Evolutionary conservation across 2,113 vertebrate species (phyloP).

Genomic region (Spizaetus ornatus): DNA sequence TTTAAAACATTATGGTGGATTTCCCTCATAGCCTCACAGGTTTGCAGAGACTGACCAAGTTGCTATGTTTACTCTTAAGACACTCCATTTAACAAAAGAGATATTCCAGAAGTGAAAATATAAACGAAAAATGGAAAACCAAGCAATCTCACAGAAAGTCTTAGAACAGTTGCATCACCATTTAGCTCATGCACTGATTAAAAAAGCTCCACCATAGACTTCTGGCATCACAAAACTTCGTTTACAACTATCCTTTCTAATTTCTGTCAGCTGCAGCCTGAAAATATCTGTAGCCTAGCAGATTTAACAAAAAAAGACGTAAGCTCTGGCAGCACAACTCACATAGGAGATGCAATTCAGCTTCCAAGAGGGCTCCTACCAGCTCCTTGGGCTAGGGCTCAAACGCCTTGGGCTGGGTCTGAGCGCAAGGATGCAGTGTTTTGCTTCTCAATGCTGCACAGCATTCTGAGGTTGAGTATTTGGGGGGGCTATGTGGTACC

Average conservation of each 20-base stretch:
- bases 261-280: slow-evolving; percentile 23
- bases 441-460: neutral
- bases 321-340: neutral
- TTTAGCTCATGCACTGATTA: neutral
- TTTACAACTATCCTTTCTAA: slow-evolving; percentile 13
- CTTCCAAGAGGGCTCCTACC: neutral
- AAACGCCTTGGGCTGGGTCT: neutral
- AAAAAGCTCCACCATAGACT: neutral
- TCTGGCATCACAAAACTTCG: neutral
- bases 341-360: neutral
- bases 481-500: neutral
- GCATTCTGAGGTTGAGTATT: neutral
- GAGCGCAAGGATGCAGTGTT: rapidly evolving
- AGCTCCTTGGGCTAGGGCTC: neutral
- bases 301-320: neutral
- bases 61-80: neutral
- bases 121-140: neutral
- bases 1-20: neutral
- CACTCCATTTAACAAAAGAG: neutral
- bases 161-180: neutral
- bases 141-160: neutral
- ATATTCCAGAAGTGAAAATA: neutral
- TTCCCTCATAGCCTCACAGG: neutral
- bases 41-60: neutral
- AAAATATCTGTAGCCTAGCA: neutral